phyloP scores from a whole-genome alignment of 2,797 vertebrate genomes.

The Capromys pilorides region DNA sequence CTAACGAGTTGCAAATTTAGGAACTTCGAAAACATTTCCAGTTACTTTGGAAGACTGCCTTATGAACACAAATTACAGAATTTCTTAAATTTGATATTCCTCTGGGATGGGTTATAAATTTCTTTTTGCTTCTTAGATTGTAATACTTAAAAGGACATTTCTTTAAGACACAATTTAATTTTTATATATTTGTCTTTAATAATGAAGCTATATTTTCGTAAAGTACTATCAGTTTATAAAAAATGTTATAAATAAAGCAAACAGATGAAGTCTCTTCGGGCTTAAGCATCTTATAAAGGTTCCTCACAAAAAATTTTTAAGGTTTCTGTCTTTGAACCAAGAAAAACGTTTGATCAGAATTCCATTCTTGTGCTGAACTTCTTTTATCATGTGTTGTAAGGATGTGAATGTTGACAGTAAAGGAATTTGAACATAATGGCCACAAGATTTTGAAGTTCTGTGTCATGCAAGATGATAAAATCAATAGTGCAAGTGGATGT shows the following conservation, averaged over 20 bases:
- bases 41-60: not conserved
- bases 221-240: not conserved
- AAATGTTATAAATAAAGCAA: not conserved
- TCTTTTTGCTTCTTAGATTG: constrained; percentile 3
- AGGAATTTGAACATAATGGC: not conserved
- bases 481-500: not conserved
- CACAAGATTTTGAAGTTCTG: not conserved
- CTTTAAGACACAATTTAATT: not conserved
- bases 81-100: not conserved
- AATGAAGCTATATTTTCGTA: not conserved
- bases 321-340: not conserved
- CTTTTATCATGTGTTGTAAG: constrained; percentile 33
- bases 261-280: not conserved
- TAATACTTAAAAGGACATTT: not conserved
- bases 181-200: constrained; percentile 18
- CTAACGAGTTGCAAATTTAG: not conserved
- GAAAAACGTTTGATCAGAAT: not conserved
- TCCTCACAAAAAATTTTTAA: not conserved
- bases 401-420: not conserved
- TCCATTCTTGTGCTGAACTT: not conserved
- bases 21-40: not conserved
- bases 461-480: constrained; percentile 12
- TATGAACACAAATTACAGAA: not conserved
- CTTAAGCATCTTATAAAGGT: not conserved
- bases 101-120: not conserved